Evolutionary conservation across 2,113 vertebrate genomes (phyloP), one percentile per base, ranked within the genome.

Genomic region (Channa argus): DNA sequence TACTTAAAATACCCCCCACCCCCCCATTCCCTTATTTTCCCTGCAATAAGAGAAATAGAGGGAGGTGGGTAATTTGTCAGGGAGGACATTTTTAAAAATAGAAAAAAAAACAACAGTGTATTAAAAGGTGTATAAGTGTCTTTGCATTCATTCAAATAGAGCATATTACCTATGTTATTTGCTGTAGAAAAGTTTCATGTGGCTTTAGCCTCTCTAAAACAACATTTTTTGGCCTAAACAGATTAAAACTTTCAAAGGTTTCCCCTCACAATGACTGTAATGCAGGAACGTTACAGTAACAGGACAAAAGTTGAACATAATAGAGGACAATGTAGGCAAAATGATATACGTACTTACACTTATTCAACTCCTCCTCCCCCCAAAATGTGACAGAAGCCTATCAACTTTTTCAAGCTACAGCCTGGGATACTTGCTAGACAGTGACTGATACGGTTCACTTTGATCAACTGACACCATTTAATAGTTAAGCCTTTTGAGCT

Each of bases 401-500:
- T 71, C 15, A 5, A 37, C 2, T 60, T 60, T n/a, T 24, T 24
- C 24, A 62, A 66, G 69, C 53, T 45, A n/a, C 2, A 60, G 46
- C 56, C 37, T 33, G 9, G 41, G 60, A 64, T 58, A 61, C 49
- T 65, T 64, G 46, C 73, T n/a, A 59, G 58, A 63, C 68, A 46
- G 55, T 10, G 34, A 67, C 41, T 54, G 72, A 63, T 15, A 5
- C 8, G 6, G 41, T 60, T 70, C 53, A 1, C 74, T 77, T 74
- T 77, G 80, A 83, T n/a, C 5, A 39, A 38, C 52, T 71, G 82
- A 65, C 73, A 64, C n/a, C 1, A 74, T 81, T 39, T 73, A 43
- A 61, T 2, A 34, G 49, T 37, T 38, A 68, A 58, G 62, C 51
- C 59, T 69, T 53, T 24, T 24, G 24, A 24, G 56, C 68, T 74